phyloP scores from a whole-genome alignment of 2,888 invertebrate genomes.

The Drosophila niveifrons region DNA sequence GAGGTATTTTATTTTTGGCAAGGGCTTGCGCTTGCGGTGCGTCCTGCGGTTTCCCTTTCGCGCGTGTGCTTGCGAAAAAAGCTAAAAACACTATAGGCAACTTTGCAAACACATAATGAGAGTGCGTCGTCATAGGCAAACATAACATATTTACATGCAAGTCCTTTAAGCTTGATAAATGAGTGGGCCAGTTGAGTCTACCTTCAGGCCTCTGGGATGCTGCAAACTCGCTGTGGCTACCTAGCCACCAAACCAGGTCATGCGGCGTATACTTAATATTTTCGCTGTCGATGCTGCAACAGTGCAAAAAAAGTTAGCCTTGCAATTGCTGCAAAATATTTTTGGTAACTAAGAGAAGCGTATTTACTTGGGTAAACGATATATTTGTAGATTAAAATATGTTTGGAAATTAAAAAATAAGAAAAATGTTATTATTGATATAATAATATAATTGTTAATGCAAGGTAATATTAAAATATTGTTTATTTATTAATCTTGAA shows the following conservation, averaged over 20 bases:
- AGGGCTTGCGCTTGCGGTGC: constrained; percentile 53
- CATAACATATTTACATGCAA: constrained; percentile 59
- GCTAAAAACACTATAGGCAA: constrained; percentile 2
- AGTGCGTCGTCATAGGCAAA: constrained; percentile 48
- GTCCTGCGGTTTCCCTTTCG: constrained; percentile 41
- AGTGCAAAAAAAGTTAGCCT: constrained; percentile 1
- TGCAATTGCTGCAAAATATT: background rate
- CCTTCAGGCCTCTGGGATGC: constrained; percentile 2
- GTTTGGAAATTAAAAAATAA: too few relatives aligned
- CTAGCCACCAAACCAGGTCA: constrained; percentile 42
- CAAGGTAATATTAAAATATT: too few relatives aligned
- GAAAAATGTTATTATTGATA: too few relatives aligned
- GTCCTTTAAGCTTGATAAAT: constrained; percentile 82
- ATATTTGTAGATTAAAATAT: too few relatives aligned
- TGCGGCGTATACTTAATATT: constrained; percentile 54
- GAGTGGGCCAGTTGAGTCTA: constrained; percentile 51
- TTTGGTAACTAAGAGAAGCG: background rate
- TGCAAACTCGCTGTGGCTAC: constrained; percentile 8
- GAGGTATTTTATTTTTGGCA: constrained; percentile 29
- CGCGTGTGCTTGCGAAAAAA: constrained; percentile 55
- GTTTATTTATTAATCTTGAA: too few relatives aligned
- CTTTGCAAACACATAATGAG: constrained; percentile 56
- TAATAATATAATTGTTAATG: too few relatives aligned
- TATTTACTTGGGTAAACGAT: too few relatives aligned
- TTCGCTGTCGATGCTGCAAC: constrained; percentile 23